These are phyloP conservation scores for Pogonognathellus flavescens DNA, from an alignment of 1,140 invertebrate genomes.

Conservation along the genomic window DNA sequence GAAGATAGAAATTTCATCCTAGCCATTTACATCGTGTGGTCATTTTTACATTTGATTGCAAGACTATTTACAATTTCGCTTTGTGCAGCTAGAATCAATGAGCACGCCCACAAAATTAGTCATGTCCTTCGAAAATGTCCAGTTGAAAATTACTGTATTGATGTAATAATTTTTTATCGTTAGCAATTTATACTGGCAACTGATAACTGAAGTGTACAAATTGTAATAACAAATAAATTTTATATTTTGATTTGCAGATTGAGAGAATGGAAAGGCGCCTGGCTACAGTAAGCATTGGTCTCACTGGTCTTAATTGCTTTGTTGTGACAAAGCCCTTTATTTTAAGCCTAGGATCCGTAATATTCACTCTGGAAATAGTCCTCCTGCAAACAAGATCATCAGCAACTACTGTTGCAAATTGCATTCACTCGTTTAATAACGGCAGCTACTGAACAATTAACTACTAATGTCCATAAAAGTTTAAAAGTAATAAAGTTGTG, in stretches of 20 bases:
- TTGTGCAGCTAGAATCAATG: slow-evolving; percentile 47
- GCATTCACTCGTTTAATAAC: background rate
- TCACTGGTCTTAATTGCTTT: slow-evolving; percentile 60
- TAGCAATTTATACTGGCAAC: background rate
- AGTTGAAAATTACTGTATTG: slow-evolving; percentile 36
- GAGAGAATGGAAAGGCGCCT: slow-evolving; percentile 47
- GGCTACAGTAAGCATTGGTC: slow-evolving; percentile 15
- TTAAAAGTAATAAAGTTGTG: too few relatives aligned
- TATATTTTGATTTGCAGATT: slow-evolving; percentile 29
- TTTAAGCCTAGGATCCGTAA: slow-evolving; percentile 46
- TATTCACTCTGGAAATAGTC: slow-evolving; percentile 65
- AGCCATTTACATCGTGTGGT: slow-evolving; percentile 54
- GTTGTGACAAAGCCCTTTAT: slow-evolving; percentile 59
- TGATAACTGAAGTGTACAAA: too few relatives aligned
- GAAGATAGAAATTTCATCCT: background rate
- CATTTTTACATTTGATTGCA: slow-evolving; percentile 55
- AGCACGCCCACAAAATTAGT: slow-evolving; percentile 56
- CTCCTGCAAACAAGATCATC: slow-evolving; percentile 51
- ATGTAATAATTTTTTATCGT: slow-evolving; percentile 39
- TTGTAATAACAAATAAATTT: slow-evolving; percentile 1
- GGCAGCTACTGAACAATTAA: too few relatives aligned
- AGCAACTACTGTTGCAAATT: background rate
- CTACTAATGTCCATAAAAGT: too few relatives aligned
- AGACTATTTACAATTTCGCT: slow-evolving; percentile 48
- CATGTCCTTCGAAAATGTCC: slow-evolving; percentile 53